These are phyloP conservation scores for Corythucha ciliata DNA, from an alignment of 2,888 invertebrate species.

Conservation along the genomic window DNA sequence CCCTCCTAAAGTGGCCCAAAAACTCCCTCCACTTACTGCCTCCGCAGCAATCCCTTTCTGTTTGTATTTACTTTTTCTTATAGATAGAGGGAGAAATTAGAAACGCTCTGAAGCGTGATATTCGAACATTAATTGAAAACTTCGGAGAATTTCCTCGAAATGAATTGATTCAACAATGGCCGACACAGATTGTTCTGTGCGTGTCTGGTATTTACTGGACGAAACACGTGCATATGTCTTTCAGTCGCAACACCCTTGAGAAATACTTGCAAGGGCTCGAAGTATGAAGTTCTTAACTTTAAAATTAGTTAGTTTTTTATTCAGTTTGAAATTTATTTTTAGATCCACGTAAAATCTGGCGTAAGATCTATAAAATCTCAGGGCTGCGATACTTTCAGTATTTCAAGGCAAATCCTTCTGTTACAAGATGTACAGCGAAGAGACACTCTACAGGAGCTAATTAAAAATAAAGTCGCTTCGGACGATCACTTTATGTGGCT, in stretches of 20 bases:
- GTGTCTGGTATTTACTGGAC: conserved; percentile 79
- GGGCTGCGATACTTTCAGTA: too few species aligned
- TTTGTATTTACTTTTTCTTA: conserved; percentile 4
- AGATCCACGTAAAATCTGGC: too few species aligned
- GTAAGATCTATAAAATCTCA: too few species aligned
- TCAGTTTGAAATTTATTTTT: too few species aligned
- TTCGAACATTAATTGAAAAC: background rate
- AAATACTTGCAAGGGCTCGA: conserved; percentile 49
- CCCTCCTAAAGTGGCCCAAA: too few species aligned
- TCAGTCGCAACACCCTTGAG: conserved; percentile 45
- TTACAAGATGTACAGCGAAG: conserved; percentile 79
- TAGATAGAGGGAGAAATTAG: conserved; percentile 61
- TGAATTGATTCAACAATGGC: conserved; percentile 53
- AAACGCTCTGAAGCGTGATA: background rate
- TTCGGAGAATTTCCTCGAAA: background rate
- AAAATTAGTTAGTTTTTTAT: too few species aligned
- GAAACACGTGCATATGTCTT: conserved; percentile 42
- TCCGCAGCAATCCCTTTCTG: too few species aligned
- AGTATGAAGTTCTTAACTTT: conserved; percentile 25
- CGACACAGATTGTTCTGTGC: conserved; percentile 72
- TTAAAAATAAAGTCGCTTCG: conserved; percentile 53
- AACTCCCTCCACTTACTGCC: too few species aligned
- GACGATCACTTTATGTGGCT: conserved; percentile 78
- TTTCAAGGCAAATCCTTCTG: conserved; percentile 71
- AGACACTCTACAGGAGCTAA: conserved; percentile 62